A percentile compares a stretch with the other conserved stretches of the same genome.
Conservation (phyloP, 1,140 invertebrate genomes). For the Catajapyx aquilonaris region DNA sequence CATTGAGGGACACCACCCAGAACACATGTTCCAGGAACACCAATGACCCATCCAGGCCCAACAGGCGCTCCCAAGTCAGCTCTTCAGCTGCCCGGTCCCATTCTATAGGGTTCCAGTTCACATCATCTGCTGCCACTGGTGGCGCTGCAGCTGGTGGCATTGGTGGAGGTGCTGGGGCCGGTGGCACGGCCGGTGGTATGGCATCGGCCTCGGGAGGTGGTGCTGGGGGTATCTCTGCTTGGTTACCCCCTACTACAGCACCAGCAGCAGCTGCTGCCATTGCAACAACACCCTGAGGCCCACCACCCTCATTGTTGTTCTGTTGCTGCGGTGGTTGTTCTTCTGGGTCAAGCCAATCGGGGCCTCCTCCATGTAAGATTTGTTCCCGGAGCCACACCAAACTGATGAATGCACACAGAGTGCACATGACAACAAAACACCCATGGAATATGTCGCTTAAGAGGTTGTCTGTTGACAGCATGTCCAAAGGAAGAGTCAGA, state of each 20-base stretch:
- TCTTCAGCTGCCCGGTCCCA: constrained; percentile 96
- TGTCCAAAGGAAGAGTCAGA: constrained; percentile 70
- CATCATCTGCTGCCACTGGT: constrained; percentile 43
- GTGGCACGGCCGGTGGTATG: constrained; percentile 5
- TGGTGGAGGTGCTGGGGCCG: constrained; percentile 20
- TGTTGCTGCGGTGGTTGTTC: constrained; percentile 20
- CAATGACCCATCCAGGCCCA: constrained; percentile 90
- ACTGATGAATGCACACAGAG: constrained; percentile 89
- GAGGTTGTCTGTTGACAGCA: constrained; percentile 82
- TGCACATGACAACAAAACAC: constrained; percentile 90
- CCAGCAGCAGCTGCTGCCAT: too few relatives aligned
- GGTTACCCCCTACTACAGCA: too few relatives aligned
- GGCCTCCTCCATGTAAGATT: constrained; percentile 89
- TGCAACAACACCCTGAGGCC: too few relatives aligned
- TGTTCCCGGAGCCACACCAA: constrained; percentile 94
- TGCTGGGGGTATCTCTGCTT: too few relatives aligned
- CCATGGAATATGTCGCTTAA: constrained; percentile 87
- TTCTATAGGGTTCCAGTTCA: constrained; percentile 95
- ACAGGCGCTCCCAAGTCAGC: constrained; percentile 86
- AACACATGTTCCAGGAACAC: constrained; percentile 97
- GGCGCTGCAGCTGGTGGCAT: constrained; percentile 10
- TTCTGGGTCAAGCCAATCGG: constrained; percentile 75
- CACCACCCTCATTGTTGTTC: too few relatives aligned
- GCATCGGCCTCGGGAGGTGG: too few relatives aligned
- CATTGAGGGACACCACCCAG: constrained; percentile 95